Evolutionary conservation across 2,888 invertebrate species (phyloP).

Genomic region (Hypena proboscidalis): DNA sequence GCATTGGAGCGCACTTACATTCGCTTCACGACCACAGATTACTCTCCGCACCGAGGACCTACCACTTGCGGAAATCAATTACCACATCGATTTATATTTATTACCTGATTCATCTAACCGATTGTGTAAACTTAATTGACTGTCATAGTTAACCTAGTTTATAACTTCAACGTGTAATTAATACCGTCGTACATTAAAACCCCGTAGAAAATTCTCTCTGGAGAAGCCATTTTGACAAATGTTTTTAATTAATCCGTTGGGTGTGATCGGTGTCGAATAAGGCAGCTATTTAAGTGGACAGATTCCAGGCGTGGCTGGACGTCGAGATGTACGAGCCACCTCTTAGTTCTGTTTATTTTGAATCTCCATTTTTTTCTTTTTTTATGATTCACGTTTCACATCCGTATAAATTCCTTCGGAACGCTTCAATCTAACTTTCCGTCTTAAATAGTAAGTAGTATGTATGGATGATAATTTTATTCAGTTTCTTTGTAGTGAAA

Average conservation of each 20-base stretch:
- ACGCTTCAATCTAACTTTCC: slow-evolving; percentile 58
- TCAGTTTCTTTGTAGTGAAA: slow-evolving; percentile 74
- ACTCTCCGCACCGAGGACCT: slow-evolving; percentile 46
- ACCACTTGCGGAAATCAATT: slow-evolving; percentile 63
- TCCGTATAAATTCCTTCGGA: slow-evolving; percentile 46
- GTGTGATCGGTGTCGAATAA: slow-evolving; percentile 67
- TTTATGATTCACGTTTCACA: slow-evolving; percentile 40
- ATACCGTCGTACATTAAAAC: slow-evolving; percentile 60
- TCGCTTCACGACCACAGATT: slow-evolving; percentile 46
- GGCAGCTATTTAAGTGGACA: slow-evolving; percentile 69
- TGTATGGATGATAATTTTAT: slow-evolving; percentile 74
- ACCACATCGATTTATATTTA: slow-evolving; percentile 62
- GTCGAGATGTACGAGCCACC: slow-evolving; percentile 60
- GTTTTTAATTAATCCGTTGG: slow-evolving; percentile 78
- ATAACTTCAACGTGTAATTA: slow-evolving; percentile 67
- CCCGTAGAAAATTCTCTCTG: slow-evolving; percentile 62
- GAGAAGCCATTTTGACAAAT: slow-evolving; percentile 71
- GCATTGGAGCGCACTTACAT: slow-evolving; percentile 56
- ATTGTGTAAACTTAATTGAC: slow-evolving; percentile 66
- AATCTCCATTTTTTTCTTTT: slow-evolving; percentile 38
- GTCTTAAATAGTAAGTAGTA: slow-evolving; percentile 55
- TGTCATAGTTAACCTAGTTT: slow-evolving; percentile 67
- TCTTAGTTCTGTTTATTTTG: slow-evolving; percentile 55
- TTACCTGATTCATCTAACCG: slow-evolving; percentile 56
- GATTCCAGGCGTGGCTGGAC: slow-evolving; percentile 69